These are phyloP conservation scores for Pseudopodoces humilis DNA, from an alignment of 2,113 vertebrate species.

Conservation along the genomic window DNA sequence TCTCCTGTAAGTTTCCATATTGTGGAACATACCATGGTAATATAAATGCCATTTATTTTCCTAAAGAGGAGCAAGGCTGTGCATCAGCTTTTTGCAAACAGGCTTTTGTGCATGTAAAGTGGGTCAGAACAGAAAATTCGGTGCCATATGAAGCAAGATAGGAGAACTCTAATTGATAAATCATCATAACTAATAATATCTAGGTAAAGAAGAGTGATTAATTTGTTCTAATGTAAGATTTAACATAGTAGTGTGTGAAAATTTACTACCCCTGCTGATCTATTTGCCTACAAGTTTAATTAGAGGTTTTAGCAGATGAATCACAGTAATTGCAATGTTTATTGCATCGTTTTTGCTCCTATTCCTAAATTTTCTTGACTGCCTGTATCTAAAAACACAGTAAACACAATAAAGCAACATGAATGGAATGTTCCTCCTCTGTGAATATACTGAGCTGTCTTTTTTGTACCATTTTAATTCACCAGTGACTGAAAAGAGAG, in stretches of 20 bases:
- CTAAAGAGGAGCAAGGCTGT: background rate
- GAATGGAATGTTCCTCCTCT: background rate
- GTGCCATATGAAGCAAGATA: fast-evolving
- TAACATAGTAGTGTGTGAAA: background rate
- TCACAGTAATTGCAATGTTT: background rate
- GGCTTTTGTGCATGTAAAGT: background rate
- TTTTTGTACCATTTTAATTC: background rate
- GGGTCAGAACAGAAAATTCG: background rate
- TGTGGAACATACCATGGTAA: background rate
- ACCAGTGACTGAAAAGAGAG: background rate
- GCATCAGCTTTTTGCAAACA: background rate
- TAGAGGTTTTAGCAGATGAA: background rate
- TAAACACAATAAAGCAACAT: background rate
- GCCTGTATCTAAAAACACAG: background rate
- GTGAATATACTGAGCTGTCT: background rate
- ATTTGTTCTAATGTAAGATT: background rate
- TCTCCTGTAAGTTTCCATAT: background rate
- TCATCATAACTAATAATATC: background rate
- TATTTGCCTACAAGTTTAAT: background rate
- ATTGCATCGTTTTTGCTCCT: background rate
- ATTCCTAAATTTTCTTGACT: background rate
- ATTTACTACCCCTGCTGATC: background rate
- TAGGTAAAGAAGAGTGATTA: background rate
- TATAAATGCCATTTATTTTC: background rate
- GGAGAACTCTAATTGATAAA: background rate